Percentiles rank a stretch among this genome's conserved stretches.
Evolutionary conservation across 2,113 vertebrate genomes (phyloP).

Genomic region (Reinhardtius hippoglossoides): DNA sequence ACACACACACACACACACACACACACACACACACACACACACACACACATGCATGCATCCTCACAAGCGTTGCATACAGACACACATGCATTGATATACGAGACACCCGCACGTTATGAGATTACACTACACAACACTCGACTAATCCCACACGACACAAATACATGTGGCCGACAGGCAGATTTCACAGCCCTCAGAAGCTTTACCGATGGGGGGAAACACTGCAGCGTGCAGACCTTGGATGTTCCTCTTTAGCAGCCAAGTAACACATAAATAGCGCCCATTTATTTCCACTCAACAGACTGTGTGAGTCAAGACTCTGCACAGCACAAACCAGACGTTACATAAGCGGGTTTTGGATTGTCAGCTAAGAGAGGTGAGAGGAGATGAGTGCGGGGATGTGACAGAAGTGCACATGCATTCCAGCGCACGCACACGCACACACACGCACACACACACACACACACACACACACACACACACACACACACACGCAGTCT

Average conservation of each 20-base stretch:
- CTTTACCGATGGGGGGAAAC: not conserved
- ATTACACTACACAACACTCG: conserved; percentile 41
- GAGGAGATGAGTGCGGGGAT: not conserved
- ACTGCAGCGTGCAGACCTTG: conserved; percentile 4
- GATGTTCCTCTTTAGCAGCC: conserved; percentile 29
- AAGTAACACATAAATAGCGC: conserved; percentile 19
- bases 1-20: not conserved
- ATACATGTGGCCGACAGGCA: conserved; percentile 60
- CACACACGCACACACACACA: not conserved
- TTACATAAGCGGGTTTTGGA: conserved; percentile 34
- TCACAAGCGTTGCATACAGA: not conserved
- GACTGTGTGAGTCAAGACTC: conserved; percentile 3
- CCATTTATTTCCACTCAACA: conserved; percentile 23
- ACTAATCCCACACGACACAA: conserved; percentile 61
- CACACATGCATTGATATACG: not conserved
- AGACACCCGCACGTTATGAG: conserved; percentile 34
- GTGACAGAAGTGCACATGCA: conserved; percentile 14
- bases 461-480: no score
- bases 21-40: not conserved
- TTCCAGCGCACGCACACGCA: not conserved
- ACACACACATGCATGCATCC: not conserved
- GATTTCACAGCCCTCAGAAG: conserved; percentile 61
- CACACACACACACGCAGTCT: not conserved
- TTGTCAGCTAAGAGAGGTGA: not conserved
- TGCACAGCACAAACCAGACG: conserved; percentile 16